These are phyloP conservation scores for Bothrops jararaca DNA, from an alignment of 2,113 vertebrate genomes.

Conservation along the genomic window DNA sequence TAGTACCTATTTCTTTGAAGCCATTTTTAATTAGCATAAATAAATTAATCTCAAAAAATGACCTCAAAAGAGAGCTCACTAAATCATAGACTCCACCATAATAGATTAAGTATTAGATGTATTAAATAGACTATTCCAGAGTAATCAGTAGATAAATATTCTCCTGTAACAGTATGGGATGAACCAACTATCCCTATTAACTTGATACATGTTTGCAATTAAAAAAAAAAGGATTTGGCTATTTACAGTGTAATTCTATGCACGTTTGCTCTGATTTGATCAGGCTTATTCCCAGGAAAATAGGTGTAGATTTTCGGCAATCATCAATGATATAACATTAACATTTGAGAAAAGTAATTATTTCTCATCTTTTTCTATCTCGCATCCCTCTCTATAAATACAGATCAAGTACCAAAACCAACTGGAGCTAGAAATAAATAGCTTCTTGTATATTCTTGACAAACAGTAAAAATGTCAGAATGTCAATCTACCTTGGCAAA, in stretches of 20 bases:
- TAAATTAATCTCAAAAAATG: not conserved
- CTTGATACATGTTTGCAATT: not conserved
- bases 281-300: not conserved
- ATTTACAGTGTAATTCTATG: not conserved
- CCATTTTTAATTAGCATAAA: not conserved
- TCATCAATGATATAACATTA: not conserved
- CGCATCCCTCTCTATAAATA: conserved; percentile 1
- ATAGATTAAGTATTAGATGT: not conserved
- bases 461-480: not conserved
- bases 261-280: not conserved
- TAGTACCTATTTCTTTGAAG: not conserved
- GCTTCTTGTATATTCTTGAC: conserved; percentile 23
- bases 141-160: not conserved
- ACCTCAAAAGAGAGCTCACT: not conserved
- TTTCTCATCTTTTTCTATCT: not conserved
- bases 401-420: not conserved
- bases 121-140: not conserved
- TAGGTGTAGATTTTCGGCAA: not conserved
- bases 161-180: not conserved
- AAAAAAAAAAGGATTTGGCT: not conserved
- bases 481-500: not conserved
- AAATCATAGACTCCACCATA: not conserved
- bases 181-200: not conserved
- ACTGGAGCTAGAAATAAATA: conserved; percentile 4
- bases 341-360: not conserved